phyloP scores from a whole-genome alignment of 2,888 invertebrate genomes.

The Euplagia quadripunctaria region DNA sequence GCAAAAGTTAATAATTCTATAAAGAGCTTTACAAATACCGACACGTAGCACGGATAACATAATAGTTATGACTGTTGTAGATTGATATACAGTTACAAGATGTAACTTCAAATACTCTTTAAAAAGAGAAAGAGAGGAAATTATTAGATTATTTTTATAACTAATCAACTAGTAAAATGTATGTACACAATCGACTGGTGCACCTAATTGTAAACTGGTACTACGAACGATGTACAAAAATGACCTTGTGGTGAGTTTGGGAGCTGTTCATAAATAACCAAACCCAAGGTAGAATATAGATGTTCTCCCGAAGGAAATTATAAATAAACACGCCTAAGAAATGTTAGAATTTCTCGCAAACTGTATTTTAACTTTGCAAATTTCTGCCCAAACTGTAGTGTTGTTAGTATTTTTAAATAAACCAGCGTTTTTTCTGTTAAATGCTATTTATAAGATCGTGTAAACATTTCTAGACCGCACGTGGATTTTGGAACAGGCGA shows the following conservation, averaged over 20 bases:
- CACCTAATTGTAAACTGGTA: neutral
- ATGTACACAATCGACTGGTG: neutral
- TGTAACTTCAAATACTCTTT: neutral
- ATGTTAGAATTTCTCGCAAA: slow-evolving; percentile 16
- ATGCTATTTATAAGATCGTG: neutral
- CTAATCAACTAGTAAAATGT: neutral
- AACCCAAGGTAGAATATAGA: slow-evolving; percentile 18
- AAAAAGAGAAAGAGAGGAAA: neutral
- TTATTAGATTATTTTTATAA: neutral
- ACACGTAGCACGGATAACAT: too few species aligned
- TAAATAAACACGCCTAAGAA: slow-evolving; percentile 33
- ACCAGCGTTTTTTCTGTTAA: neutral
- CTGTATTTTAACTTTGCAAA: slow-evolving; percentile 20
- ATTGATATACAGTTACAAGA: neutral
- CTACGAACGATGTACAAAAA: neutral
- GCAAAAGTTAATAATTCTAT: too few species aligned
- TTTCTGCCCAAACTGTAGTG: neutral
- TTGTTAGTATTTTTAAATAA: slow-evolving; percentile 11
- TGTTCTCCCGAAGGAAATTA: slow-evolving; percentile 31
- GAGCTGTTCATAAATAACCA: neutral
- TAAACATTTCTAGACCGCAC: slow-evolving; percentile 4
- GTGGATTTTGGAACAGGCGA: neutral
- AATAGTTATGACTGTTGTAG: neutral
- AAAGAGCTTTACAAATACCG: too few species aligned
- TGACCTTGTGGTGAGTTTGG: neutral